Conservation (phyloP, 2,888 invertebrate genomes). For the Tachina fera region DNA sequence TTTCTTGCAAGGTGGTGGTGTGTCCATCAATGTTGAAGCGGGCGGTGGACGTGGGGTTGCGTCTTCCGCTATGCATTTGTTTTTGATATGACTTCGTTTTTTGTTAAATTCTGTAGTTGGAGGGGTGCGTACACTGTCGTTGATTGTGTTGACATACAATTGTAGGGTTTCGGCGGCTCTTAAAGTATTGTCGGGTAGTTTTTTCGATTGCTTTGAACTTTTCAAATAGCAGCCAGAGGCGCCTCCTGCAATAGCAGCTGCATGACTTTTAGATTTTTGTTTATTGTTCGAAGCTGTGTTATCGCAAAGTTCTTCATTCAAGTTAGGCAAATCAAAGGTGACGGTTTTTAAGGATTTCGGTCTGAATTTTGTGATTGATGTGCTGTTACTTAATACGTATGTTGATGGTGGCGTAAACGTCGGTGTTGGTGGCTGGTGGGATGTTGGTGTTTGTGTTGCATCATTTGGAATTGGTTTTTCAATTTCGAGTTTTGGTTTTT, state of each 20-base stretch:
- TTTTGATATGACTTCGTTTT: constrained; percentile 59
- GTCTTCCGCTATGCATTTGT: constrained; percentile 63
- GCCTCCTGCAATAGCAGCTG: not conserved
- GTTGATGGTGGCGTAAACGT: not conserved
- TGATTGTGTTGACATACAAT: constrained; percentile 56
- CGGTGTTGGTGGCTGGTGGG: not conserved
- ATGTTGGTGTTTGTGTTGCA: not conserved
- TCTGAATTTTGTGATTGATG: constrained; percentile 22
- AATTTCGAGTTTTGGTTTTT: constrained; percentile 15
- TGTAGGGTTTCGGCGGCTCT: constrained; percentile 58
- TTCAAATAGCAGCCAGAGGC: constrained; percentile 34
- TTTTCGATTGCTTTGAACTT: constrained; percentile 10
- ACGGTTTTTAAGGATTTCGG: constrained; percentile 44
- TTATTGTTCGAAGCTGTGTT: constrained; percentile 1
- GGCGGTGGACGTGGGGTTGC: constrained; percentile 53
- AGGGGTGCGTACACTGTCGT: constrained; percentile 43
- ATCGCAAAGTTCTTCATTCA: constrained; percentile 29
- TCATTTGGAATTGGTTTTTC: not conserved
- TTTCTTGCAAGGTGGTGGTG: constrained; percentile 55
- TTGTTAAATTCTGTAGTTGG: constrained; percentile 53
- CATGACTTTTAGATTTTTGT: constrained; percentile 29
- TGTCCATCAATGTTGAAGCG: constrained; percentile 38
- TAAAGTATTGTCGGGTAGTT: constrained; percentile 54
- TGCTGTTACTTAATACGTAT: not conserved
- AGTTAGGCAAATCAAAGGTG: constrained; percentile 61